phyloP scores from a whole-genome alignment of 2,888 invertebrate genomes.

The Amiota communis region DNA sequence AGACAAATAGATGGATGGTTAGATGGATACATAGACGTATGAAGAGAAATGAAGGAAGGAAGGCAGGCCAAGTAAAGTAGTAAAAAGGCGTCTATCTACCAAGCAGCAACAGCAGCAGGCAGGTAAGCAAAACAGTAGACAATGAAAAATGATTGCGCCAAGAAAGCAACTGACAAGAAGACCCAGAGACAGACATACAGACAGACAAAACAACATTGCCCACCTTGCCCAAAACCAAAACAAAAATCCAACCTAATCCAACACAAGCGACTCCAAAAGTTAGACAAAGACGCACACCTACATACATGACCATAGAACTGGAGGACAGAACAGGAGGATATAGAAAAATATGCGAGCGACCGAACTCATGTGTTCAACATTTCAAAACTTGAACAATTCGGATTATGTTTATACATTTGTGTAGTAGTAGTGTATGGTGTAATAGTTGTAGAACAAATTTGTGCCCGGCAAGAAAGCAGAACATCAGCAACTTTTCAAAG shows the following conservation, averaged over 20 bases:
- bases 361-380: conserved; percentile 16
- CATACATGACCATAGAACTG: neutral
- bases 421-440: neutral
- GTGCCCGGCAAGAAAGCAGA: neutral
- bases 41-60: no score
- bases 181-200: neutral
- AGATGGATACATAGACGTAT: neutral
- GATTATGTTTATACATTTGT: conserved; percentile 2
- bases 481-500: conserved; percentile 14
- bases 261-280: conserved; percentile 15
- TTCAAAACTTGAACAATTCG: conserved; percentile 24
- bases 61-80: no score
- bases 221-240: neutral
- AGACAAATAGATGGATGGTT: neutral
- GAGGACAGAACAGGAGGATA: neutral
- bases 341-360: neutral
- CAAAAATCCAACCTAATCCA: conserved; percentile 10
- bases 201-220: neutral
- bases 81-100: no score
- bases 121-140: conserved; percentile 11
- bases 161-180: neutral
- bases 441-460: neutral
- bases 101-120: neutral
- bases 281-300: conserved; percentile 19
- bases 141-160: conserved; percentile 26